These are phyloP conservation scores for Gari tellinella DNA, from an alignment of 2,888 invertebrate genomes.

Conservation along the genomic window DNA sequence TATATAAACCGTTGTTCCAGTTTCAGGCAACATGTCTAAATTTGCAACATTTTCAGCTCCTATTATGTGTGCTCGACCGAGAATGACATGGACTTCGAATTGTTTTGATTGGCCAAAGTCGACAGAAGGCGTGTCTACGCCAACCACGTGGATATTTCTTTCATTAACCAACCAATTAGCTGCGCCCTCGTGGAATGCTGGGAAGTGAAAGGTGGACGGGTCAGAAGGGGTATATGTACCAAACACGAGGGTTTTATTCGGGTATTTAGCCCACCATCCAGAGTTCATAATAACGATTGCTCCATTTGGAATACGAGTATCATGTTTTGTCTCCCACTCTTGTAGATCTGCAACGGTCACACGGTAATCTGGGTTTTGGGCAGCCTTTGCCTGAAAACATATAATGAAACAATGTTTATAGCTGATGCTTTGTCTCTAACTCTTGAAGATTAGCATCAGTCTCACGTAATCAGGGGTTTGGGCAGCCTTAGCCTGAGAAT, in stretches of 20 bases:
- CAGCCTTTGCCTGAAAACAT: too few relatives aligned
- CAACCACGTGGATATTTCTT: slow-evolving; percentile 86
- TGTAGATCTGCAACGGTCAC: too few relatives aligned
- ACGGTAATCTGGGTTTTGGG: too few relatives aligned
- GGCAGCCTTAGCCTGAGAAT: too few relatives aligned
- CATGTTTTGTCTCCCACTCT: too few relatives aligned
- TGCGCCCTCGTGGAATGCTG: slow-evolving; percentile 86
- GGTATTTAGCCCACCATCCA: slow-evolving; percentile 83
- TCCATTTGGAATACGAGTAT: slow-evolving; percentile 82
- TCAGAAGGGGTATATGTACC: slow-evolving; percentile 54
- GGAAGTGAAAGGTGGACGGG: slow-evolving; percentile 71
- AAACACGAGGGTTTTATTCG: slow-evolving; percentile 69
- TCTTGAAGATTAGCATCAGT: too few relatives aligned
- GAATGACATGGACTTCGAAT: slow-evolving; percentile 86
- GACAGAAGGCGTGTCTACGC: slow-evolving; percentile 88
- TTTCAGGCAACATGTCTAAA: slow-evolving; percentile 71
- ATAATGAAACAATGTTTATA: too few relatives aligned
- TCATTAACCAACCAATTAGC: slow-evolving; percentile 87
- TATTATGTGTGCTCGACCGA: slow-evolving; percentile 85
- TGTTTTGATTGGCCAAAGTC: slow-evolving; percentile 86
- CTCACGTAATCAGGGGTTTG: too few relatives aligned
- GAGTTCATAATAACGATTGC: slow-evolving; percentile 85
- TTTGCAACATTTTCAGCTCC: slow-evolving; percentile 88
- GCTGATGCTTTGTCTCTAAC: too few relatives aligned
- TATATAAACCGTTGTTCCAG: slow-evolving; percentile 80